Conservation (phyloP, 37 sponge, comb jelly and placozoan species). For the Geodia barretti region DNA sequence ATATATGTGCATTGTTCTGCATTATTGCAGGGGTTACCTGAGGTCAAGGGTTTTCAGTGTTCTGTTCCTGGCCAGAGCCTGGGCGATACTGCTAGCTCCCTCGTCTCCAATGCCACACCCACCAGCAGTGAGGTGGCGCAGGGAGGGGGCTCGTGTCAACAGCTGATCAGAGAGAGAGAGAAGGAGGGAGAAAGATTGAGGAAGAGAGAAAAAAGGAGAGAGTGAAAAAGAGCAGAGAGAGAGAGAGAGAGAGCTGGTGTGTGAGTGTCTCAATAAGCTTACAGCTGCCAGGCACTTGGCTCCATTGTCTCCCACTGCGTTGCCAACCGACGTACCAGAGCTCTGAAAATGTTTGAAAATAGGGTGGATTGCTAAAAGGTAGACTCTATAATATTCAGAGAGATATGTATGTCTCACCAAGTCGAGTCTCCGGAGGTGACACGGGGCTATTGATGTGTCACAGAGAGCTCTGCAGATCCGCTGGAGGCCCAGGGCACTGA, state of each 20-base stretch:
- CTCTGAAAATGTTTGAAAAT: neutral
- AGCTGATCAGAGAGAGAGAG: slow-evolving; percentile 12
- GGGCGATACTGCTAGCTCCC: slow-evolving; percentile 54
- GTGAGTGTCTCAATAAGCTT: too few relatives aligned
- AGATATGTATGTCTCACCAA: too few relatives aligned
- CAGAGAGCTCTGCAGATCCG: slow-evolving; percentile 18
- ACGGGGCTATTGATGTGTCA: slow-evolving; percentile 13
- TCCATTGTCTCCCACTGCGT: slow-evolving; percentile 67
- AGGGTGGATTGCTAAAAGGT: neutral
- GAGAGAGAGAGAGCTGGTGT: too few relatives aligned
- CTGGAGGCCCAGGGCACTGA: slow-evolving; percentile 32
- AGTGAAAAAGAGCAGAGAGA: too few relatives aligned
- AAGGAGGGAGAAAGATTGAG: slow-evolving; percentile 3
- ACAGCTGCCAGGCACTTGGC: slow-evolving; percentile 58
- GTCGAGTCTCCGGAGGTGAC: slow-evolving; percentile 38
- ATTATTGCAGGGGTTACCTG: slow-evolving; percentile 5
- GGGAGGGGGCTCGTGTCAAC: neutral
- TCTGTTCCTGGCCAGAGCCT: slow-evolving; percentile 27
- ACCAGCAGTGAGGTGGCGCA: slow-evolving; percentile 34
- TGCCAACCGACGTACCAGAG: too few relatives aligned
- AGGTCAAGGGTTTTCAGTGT: slow-evolving; percentile 53
- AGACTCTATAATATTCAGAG: neutral
- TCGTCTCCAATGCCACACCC: slow-evolving; percentile 57
- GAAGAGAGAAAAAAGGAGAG: neutral
- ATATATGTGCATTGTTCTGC: neutral